Evolutionary conservation across 1,140 invertebrate species (phyloP).

Genomic region (Trialeurodes vaporariorum): DNA sequence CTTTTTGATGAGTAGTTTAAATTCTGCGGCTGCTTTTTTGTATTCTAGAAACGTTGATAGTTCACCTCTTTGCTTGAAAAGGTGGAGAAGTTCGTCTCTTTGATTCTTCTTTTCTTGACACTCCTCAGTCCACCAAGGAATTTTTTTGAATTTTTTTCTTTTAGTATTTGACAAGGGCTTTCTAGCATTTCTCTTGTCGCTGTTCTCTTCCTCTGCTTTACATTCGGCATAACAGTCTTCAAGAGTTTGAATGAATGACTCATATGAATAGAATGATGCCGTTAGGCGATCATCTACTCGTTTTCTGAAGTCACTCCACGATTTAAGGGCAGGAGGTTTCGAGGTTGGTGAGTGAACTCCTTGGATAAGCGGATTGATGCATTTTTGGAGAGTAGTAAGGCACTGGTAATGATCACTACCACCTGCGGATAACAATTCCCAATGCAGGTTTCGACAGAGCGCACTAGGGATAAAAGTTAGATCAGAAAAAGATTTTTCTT

Average conservation of each 20-base stretch:
- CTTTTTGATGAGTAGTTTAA: neutral
- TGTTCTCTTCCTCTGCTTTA: neutral
- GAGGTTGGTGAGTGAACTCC: neutral
- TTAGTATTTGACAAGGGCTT: neutral
- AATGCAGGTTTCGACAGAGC: neutral
- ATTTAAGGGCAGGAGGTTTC: neutral
- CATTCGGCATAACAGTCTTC: neutral
- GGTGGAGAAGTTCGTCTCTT: neutral
- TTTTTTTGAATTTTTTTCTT: neutral
- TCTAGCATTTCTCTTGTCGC: neutral
- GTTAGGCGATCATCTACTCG: neutral
- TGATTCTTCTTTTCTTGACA: neutral
- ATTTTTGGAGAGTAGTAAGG: neutral
- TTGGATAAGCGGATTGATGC: neutral
- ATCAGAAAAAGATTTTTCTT: neutral
- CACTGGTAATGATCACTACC: neutral
- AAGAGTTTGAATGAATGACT: neutral
- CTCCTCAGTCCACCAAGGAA: neutral
- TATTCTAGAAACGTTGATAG: neutral
- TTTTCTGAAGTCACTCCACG: neutral
- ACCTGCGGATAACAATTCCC: neutral
- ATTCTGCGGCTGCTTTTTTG: neutral
- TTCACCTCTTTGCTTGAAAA: neutral
- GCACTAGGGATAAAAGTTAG: neutral
- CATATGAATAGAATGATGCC: neutral